Base-by-base conservation (phyloP, 2,888 invertebrate species). In the Leucophenga montana region DNA sequence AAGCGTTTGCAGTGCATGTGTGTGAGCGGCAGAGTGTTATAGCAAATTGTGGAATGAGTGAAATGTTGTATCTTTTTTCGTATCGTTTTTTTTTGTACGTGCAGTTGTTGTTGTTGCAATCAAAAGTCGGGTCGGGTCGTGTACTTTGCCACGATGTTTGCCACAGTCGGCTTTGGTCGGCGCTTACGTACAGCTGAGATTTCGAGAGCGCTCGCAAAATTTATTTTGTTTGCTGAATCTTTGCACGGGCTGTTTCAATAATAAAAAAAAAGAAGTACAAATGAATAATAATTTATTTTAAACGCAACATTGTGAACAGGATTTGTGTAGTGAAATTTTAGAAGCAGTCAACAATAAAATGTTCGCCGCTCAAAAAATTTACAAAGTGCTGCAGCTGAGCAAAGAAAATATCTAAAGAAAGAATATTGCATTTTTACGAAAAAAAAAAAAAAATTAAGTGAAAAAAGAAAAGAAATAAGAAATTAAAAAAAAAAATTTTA, bases 61-160 rank as follows among this genome's bases (percentile, higher is more conserved):
- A 87, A 86, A 87, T 86, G 85, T 87, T 88, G 87, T 88, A 87
- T 88, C 88, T 88, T 88, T 88, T 88, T 88, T 88, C 88, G 88
- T 89, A 89, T 89, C 89, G 89, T 87, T 86, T 86, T 87, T 89
- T 87, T 86, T 86, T 87, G 88, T 88, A 88, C 88, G 44, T n/a
- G 27, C 27, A 39, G 39, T 39, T 39, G 39, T 39, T 39, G 8
- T 39, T 39, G 39, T 39, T 39, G 39, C 39, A 39, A 39, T 39
- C 39, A 39, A 39, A 88, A 88, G 89, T 89, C 89, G 89, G 89
- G 89, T 89, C 89, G 89, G 89, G 89, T 89, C 89, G 89, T 89
- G 89, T 89, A 89, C 89, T 89, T 89, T 89, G 89, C 89, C 89
- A 89, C 87, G 88, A 88, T 88, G 88, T 89, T 88, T 86, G 88